Conservation (phyloP, 2,888 invertebrate genomes). For the Charanyca ferruginea region DNA sequence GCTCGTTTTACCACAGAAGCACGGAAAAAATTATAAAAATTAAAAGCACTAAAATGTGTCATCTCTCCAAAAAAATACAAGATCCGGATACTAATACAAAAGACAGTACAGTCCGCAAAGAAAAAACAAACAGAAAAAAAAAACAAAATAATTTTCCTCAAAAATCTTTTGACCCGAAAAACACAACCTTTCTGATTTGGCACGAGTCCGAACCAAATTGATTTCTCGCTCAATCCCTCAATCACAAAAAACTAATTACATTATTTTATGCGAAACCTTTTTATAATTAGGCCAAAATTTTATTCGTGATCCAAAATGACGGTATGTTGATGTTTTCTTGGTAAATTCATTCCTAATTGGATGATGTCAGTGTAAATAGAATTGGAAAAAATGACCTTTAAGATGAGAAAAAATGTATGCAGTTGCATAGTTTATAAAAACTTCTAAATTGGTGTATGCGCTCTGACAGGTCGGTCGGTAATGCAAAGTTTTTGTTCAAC, state of each 20-base stretch:
- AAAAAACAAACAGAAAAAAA: slow-evolving; percentile 32
- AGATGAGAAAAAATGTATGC: slow-evolving; percentile 52
- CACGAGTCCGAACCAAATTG: slow-evolving; percentile 83
- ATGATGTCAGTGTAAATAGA: slow-evolving; percentile 81
- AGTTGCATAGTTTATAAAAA: slow-evolving; percentile 62
- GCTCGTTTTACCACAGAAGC: too few species aligned
- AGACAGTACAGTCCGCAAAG: neutral
- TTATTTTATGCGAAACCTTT: slow-evolving; percentile 74
- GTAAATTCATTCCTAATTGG: slow-evolving; percentile 78
- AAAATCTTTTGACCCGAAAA: slow-evolving; percentile 57
- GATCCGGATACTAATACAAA: slow-evolving; percentile 15
- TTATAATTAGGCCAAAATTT: slow-evolving; percentile 81
- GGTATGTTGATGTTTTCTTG: slow-evolving; percentile 68
- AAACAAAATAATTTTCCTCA: slow-evolving; percentile 30
- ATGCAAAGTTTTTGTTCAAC: slow-evolving; percentile 49
- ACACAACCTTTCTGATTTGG: slow-evolving; percentile 69
- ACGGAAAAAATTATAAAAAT: too few species aligned
- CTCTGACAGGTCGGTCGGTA: slow-evolving; percentile 41
- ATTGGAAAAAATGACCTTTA: slow-evolving; percentile 42
- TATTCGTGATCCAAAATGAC: slow-evolving; percentile 71
- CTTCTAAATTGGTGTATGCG: slow-evolving; percentile 52
- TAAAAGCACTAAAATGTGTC: neutral
- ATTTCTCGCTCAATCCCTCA: slow-evolving; percentile 78
- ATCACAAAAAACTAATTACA: slow-evolving; percentile 84
- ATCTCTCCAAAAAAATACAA: neutral